Evolutionary conservation across 2,797 vertebrate species (phyloP).

Genomic region (Enteromius radiatus): DNA sequence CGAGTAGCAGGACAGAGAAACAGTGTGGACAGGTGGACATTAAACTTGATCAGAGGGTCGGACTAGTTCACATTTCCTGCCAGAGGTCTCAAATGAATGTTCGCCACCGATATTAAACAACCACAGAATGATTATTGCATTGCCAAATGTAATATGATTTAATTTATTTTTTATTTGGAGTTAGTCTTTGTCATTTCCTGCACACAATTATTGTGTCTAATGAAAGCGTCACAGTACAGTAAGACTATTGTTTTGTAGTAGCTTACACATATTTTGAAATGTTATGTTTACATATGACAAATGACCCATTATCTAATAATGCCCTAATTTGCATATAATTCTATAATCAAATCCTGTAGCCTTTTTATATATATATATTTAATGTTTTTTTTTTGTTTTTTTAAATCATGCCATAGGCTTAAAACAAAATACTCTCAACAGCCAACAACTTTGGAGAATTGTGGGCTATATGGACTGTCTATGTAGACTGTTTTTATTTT

Average conservation of each 20-base stretch:
- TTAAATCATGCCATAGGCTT: not conserved
- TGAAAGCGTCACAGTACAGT: not conserved
- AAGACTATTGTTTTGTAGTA: not conserved
- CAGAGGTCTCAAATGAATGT: conserved; percentile 13
- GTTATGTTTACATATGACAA: not conserved
- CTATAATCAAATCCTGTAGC: not conserved
- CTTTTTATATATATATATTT: too few species aligned
- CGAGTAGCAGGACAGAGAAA: conserved; percentile 40
- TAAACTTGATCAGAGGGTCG: conserved; percentile 51
- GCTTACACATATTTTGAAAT: not conserved
- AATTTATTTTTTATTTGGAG: not conserved
- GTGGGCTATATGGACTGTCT: not conserved
- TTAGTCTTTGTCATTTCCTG: too few species aligned
- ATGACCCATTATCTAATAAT: not conserved
- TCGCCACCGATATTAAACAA: conserved; percentile 16
- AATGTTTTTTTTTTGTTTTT: not conserved
- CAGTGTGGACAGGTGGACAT: conserved; percentile 44
- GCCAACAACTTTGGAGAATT: too few species aligned
- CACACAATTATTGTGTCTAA: not conserved
- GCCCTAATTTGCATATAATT: not conserved
- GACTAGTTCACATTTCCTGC: conserved; percentile 39
- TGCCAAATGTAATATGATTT: not conserved
- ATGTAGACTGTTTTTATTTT: too few species aligned
- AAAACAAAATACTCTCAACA: not conserved
- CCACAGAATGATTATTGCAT: not conserved